phyloP scores from a whole-genome alignment of 2,113 vertebrate genomes.

The Otus sunia region DNA sequence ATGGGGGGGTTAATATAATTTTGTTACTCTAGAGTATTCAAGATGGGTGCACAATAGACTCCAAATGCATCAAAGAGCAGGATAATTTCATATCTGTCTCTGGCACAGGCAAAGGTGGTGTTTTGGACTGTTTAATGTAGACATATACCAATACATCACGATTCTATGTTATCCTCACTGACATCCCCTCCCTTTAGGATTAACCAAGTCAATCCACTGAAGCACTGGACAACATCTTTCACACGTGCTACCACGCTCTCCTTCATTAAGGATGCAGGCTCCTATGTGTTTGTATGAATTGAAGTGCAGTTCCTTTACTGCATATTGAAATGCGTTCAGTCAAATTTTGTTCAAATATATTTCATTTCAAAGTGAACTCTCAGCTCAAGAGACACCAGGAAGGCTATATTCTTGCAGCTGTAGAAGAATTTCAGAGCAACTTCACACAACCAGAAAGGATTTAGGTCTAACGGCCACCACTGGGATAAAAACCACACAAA shows the following conservation, averaged over 20 bases:
- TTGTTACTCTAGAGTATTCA: neutral
- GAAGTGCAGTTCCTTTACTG: neutral
- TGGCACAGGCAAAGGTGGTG: neutral
- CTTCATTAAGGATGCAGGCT: rapidly evolving
- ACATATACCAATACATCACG: neutral
- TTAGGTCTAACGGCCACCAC: neutral
- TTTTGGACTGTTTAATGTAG: neutral
- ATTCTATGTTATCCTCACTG: neutral
- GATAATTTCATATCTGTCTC: neutral
- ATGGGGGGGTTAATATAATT: neutral
- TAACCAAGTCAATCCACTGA: neutral
- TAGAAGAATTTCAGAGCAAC: neutral
- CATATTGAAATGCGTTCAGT: neutral
- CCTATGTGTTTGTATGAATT: rapidly evolving
- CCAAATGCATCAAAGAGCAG: neutral
- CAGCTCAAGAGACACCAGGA: neutral
- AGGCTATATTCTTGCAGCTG: neutral
- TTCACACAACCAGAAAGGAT: neutral
- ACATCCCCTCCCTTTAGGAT: neutral
- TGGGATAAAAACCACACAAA: neutral
- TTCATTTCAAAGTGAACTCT: neutral
- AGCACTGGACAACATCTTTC: neutral
- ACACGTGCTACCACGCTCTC: neutral
- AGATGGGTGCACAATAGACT: neutral
- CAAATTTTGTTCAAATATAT: neutral